phyloP scores from a whole-genome alignment of 2,888 invertebrate species.

The Lasioglossum calceatum region DNA sequence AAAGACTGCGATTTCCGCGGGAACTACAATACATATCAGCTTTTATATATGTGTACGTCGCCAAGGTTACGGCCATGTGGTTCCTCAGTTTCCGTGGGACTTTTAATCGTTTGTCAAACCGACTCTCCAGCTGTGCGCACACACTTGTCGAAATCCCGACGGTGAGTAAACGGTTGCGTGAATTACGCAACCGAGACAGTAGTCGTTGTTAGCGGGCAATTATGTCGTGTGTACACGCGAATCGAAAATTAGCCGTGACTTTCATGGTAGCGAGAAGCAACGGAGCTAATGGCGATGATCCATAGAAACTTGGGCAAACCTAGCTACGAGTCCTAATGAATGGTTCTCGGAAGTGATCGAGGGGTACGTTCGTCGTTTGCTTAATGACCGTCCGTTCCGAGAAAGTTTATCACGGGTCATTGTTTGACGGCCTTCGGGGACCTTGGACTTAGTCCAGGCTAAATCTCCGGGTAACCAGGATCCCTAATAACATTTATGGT shows the following conservation, averaged over 20 bases:
- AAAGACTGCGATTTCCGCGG: background rate
- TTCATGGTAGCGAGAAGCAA: background rate
- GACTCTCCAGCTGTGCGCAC: background rate
- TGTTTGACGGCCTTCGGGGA: background rate
- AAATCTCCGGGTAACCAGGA: background rate
- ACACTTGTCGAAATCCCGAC: background rate
- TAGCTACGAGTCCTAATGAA: background rate
- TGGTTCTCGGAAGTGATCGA: background rate
- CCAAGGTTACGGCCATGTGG: constrained; percentile 11
- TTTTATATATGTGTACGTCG: background rate
- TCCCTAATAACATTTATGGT: too few relatives aligned
- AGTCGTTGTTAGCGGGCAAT: background rate
- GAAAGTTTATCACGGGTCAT: background rate
- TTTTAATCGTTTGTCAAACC: constrained; percentile 19
- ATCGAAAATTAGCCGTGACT: constrained; percentile 18
- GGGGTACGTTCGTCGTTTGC: background rate
- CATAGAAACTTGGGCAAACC: background rate
- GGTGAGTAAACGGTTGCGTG: too few relatives aligned
- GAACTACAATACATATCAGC: background rate
- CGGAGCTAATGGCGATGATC: background rate
- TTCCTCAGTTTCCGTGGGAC: background rate
- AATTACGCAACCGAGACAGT: background rate
- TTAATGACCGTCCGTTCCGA: background rate
- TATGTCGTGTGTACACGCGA: background rate
- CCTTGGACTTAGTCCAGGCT: background rate